These are phyloP conservation scores for Chiloscyllium punctatum DNA, from an alignment of 2,797 vertebrate species.

Conservation along the genomic window DNA sequence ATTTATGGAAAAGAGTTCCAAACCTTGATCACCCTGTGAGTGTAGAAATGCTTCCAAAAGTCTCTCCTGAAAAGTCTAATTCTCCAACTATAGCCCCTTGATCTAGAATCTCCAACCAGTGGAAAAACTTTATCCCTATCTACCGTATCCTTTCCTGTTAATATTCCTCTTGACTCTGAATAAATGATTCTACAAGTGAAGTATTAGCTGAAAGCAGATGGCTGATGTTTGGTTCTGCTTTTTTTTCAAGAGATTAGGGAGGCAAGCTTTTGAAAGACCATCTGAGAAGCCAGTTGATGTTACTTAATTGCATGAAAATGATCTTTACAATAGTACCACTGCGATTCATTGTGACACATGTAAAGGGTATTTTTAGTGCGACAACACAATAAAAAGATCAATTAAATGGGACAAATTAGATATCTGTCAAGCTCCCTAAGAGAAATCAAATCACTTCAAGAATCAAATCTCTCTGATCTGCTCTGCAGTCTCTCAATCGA, in stretches of 20 bases:
- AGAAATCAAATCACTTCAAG: background rate
- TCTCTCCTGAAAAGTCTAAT: too few species aligned
- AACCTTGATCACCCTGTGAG: too few species aligned
- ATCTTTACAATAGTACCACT: background rate
- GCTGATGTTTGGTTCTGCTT: background rate
- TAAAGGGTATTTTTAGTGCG: background rate
- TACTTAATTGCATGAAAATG: background rate
- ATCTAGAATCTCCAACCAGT: too few species aligned
- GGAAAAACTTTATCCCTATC: too few species aligned
- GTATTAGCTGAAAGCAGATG: background rate
- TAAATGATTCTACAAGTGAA: background rate
- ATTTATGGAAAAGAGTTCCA: too few species aligned
- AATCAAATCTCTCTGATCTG: background rate
- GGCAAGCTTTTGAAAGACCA: background rate
- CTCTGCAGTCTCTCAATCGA: background rate
- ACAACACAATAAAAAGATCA: background rate
- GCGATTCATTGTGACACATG: background rate
- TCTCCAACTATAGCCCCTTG: too few species aligned
- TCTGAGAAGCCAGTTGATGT: background rate
- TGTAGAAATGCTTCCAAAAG: too few species aligned
- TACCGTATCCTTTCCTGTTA: too few species aligned
- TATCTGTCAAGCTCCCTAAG: background rate
- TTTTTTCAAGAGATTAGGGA: background rate
- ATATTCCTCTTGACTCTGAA: background rate
- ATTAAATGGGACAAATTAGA: background rate